phyloP scores from a whole-genome alignment of 1,140 invertebrate species.

The Nasonia vitripennis region DNA sequence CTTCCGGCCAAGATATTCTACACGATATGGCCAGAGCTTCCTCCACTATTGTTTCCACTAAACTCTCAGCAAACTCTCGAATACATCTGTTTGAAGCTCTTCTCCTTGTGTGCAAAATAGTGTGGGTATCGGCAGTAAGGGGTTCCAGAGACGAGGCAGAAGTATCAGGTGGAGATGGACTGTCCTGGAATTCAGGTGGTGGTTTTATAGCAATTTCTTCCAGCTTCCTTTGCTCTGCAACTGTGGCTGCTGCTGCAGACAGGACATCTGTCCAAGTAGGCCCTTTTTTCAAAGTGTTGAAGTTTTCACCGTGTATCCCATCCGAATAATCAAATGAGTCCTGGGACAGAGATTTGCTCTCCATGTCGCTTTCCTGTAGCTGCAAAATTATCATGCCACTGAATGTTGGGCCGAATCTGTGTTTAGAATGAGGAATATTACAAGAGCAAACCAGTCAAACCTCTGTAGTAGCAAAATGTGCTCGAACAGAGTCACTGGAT shows the following conservation, averaged over 20 bases:
- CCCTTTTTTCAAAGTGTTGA: conserved; percentile 87
- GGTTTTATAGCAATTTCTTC: conserved; percentile 82
- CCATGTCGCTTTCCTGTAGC: conserved; percentile 82
- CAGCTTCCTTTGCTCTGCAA: conserved; percentile 53
- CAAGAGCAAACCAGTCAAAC: conserved; percentile 55
- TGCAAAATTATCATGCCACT: conserved; percentile 54
- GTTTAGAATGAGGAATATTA: background rate
- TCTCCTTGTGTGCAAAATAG: conserved; percentile 39
- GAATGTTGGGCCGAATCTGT: background rate
- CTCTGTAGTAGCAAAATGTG: conserved; percentile 73
- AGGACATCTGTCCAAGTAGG: conserved; percentile 77
- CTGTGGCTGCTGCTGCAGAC: conserved; percentile 68
- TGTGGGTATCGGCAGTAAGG: conserved; percentile 55
- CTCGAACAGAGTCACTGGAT: conserved; percentile 73
- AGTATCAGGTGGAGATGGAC: conserved; percentile 71
- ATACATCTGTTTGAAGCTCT: conserved; percentile 62
- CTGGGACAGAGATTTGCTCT: conserved; percentile 79
- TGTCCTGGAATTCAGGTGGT: conserved; percentile 87
- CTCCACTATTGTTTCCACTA: conserved; percentile 67
- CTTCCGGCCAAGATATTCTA: conserved; percentile 71
- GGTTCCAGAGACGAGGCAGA: conserved; percentile 65
- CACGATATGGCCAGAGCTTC: conserved; percentile 69
- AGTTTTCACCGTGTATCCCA: conserved; percentile 85
- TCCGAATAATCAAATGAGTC: conserved; percentile 82
- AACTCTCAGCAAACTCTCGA: conserved; percentile 64